Conservation (phyloP, 2,888 invertebrate species). For the Hesperia comma region DNA sequence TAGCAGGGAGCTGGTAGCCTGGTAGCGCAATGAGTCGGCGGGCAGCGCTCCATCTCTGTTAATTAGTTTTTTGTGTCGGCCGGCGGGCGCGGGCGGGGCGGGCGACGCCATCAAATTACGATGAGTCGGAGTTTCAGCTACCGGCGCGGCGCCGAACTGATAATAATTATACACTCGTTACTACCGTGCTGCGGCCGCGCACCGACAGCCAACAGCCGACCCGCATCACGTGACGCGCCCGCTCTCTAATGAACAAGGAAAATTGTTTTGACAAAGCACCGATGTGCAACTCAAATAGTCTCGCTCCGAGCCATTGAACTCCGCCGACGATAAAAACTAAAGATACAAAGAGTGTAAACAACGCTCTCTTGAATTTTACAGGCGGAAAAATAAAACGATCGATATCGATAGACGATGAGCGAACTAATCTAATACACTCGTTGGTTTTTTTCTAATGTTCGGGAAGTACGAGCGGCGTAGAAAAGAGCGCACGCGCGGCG, state of each 20-base stretch:
- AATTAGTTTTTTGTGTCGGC: conserved; percentile 81
- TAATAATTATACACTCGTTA: conserved; percentile 84
- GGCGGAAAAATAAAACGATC: conserved; percentile 20
- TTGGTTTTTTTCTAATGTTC: conserved; percentile 51
- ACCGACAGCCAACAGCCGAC: conserved; percentile 46
- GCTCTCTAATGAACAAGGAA: conserved; percentile 61
- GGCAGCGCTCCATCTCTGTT: conserved; percentile 72
- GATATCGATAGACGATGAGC: conserved; percentile 29
- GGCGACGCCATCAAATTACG: conserved; percentile 83
- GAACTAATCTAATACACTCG: conserved; percentile 43
- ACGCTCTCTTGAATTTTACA: conserved; percentile 24
- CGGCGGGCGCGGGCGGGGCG: conserved; percentile 64
- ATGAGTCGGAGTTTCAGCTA: conserved; percentile 83
- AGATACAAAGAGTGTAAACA: conserved; percentile 35
- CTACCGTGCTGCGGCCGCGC: conserved; percentile 78
- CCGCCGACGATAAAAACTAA: conserved; percentile 17
- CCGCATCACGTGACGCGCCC: conserved; percentile 61
- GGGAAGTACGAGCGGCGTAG: conserved; percentile 52
- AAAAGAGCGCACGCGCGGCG: conserved; percentile 60
- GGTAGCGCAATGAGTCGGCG: conserved; percentile 40
- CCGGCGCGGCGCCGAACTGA: conserved; percentile 68
- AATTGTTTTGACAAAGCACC: conserved; percentile 60
- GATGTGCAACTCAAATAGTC: conserved; percentile 30
- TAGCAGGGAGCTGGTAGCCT: not conserved
- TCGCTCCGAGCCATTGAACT: conserved; percentile 25